These are phyloP conservation scores for Pseudomyrmex sp. DNA, from an alignment of 1,140 invertebrate species.

Conservation along the genomic window DNA sequence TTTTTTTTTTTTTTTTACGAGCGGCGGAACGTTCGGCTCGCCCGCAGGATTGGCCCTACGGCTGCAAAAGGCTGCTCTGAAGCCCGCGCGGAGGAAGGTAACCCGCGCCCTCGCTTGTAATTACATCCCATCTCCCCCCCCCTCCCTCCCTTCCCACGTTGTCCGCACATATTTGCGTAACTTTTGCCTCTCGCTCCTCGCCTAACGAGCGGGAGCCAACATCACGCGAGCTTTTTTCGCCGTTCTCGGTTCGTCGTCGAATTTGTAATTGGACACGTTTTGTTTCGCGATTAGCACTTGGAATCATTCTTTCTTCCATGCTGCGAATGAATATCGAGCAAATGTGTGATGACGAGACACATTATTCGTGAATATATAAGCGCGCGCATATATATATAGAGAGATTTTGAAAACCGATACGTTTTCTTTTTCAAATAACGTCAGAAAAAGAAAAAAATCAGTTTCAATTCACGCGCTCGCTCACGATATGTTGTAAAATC, in stretches of 20 bases:
- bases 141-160: background rate
- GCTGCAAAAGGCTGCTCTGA: background rate
- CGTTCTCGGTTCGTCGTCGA: background rate
- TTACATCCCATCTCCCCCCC: constrained; percentile 1
- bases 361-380: background rate
- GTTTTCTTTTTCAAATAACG: no score
- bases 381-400: background rate
- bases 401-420: constrained; percentile 4
- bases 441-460: no score
- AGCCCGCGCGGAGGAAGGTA: background rate
- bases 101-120: constrained; percentile 22
- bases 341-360: background rate
- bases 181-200: constrained; percentile 64
- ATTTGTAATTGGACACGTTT: constrained; percentile 28
- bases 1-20: background rate
- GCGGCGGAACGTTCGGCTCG: constrained; percentile 29
- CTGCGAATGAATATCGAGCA: background rate
- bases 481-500: background rate
- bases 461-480: no score
- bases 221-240: constrained; percentile 34
- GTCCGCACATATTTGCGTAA: constrained; percentile 72
- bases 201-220: constrained; percentile 66
- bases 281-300: constrained; percentile 34
- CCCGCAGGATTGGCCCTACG: background rate
- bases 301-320: background rate